Evolutionary conservation across 1,140 invertebrate species (phyloP).

Genomic region (Drosophila sturtevanti): DNA sequence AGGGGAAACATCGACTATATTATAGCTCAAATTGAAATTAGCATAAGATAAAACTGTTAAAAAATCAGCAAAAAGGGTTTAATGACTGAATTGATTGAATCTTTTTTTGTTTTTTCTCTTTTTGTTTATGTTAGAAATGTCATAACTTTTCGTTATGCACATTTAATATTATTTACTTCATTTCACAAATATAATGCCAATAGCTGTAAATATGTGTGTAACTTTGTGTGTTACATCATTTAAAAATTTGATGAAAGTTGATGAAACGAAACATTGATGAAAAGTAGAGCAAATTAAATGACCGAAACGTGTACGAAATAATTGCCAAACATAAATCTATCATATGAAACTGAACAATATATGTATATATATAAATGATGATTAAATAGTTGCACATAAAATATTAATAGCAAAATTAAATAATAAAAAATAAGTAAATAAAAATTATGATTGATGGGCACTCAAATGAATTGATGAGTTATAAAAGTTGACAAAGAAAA

Average conservation of each 20-base stretch:
- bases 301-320: conserved; percentile 23
- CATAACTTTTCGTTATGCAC: conserved; percentile 36
- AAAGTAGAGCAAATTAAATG: conserved; percentile 44
- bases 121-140: conserved; percentile 38
- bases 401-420: not conserved
- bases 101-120: conserved; percentile 55
- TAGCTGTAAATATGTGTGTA: conserved; percentile 33
- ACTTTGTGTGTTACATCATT: conserved; percentile 10
- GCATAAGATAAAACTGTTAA: conserved; percentile 59
- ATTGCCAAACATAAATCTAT: too few relatives aligned
- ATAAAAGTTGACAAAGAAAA: not conserved
- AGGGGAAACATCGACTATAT: too few relatives aligned
- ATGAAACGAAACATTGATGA: not conserved
- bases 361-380: not conserved
- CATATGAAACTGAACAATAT: not conserved
- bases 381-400: not conserved
- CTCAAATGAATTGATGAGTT: not conserved
- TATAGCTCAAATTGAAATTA: too few relatives aligned
- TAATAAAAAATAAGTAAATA: too few relatives aligned
- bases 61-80: conserved; percentile 34
- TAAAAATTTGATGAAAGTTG: conserved; percentile 43
- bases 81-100: conserved; percentile 60
- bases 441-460: not conserved
- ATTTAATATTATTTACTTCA: conserved; percentile 20
- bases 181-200: conserved; percentile 13